Percentiles rank a stretch among this genome's conserved stretches.
phyloP scores from a whole-genome alignment of 2,113 vertebrate species.

The Otolemur garnettii region DNA sequence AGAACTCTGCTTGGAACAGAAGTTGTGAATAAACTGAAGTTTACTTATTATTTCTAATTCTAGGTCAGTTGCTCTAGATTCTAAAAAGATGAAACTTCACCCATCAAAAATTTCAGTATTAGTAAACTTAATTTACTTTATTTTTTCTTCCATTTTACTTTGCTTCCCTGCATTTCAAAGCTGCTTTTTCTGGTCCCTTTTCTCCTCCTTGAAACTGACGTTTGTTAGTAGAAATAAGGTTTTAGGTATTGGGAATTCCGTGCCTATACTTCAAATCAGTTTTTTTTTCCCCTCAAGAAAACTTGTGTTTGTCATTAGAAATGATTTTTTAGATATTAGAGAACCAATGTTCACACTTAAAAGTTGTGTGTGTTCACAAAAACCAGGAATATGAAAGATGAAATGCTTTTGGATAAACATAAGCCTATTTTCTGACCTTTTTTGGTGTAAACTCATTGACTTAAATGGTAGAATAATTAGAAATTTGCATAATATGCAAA shows the following conservation, averaged over 20 bases:
- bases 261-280: constrained; percentile 75
- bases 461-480: too few species aligned
- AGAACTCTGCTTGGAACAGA: constrained; percentile 76
- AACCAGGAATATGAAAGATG: too few species aligned
- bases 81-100: constrained; percentile 81
- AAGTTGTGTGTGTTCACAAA: too few species aligned
- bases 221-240: constrained; percentile 84
- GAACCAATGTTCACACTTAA: too few species aligned
- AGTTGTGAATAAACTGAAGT: constrained; percentile 84
- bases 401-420: too few species aligned
- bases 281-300: constrained; percentile 68
- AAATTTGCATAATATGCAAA: too few species aligned
- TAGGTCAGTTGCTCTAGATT: constrained; percentile 83
- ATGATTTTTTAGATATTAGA: constrained; percentile 40
- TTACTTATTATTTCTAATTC: constrained; percentile 87
- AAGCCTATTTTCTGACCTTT: too few species aligned
- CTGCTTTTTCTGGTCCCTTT: constrained; percentile 85
- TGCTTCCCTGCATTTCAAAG: constrained; percentile 82
- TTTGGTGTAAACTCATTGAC: too few species aligned
- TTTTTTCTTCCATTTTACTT: constrained; percentile 70
- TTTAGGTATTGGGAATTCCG: constrained; percentile 73
- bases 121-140: constrained; percentile 83
- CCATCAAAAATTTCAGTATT: constrained; percentile 85
- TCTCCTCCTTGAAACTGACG: constrained; percentile 69
- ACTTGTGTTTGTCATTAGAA: constrained; percentile 73